phyloP scores from a whole-genome alignment of 2,797 vertebrate species.

The Falco berigora region DNA sequence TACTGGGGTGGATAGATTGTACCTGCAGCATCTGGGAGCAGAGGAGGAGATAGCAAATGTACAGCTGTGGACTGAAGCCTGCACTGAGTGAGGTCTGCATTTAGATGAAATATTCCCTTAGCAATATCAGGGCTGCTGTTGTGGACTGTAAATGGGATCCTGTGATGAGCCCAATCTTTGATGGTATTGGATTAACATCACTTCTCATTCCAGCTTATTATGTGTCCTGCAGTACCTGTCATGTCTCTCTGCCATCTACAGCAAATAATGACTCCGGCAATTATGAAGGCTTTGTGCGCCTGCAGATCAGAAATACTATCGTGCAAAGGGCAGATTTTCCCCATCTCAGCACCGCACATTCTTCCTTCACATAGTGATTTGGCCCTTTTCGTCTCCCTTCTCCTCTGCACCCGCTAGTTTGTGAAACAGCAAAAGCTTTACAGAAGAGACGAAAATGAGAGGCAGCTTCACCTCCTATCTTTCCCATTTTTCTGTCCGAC shows the following conservation, averaged over 20 bases:
- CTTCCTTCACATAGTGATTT: background rate
- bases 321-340: background rate
- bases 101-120: constrained; percentile 43
- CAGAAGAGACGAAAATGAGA: background rate
- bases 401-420: background rate
- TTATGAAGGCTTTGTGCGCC: constrained; percentile 28
- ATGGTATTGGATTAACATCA: constrained; percentile 45
- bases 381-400: background rate
- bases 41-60: background rate
- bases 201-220: constrained; percentile 43
- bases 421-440: background rate
- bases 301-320: constrained; percentile 5
- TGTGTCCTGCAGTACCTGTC: constrained; percentile 41
- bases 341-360: background rate
- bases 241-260: constrained; percentile 16
- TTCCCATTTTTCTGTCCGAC: background rate
- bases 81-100: background rate
- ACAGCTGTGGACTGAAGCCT: background rate
- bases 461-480: background rate
- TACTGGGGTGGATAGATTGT: background rate
- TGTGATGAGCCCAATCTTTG: constrained; percentile 19
- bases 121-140: constrained; percentile 20
- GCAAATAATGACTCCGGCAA: constrained; percentile 34
- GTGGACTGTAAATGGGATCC: constrained; percentile 33
- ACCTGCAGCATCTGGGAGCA: background rate